Evolutionary conservation across 1,140 invertebrate genomes (phyloP).

Genomic region (Ephestia elutella): DNA sequence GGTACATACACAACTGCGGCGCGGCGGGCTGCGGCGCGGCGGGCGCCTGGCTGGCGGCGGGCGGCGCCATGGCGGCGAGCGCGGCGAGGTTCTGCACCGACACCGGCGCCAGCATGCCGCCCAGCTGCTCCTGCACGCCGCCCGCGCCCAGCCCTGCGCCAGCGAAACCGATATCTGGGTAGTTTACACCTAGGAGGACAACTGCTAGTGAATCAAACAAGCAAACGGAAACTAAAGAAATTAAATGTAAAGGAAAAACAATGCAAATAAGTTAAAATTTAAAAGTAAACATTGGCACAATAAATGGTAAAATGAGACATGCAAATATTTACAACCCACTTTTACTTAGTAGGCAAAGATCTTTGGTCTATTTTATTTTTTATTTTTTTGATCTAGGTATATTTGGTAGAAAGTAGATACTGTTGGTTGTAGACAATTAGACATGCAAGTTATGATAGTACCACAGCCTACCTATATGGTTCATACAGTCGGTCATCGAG

Average conservation of each 20-base stretch:
- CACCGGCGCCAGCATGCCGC: slow-evolving; percentile 82
- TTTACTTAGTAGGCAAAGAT: too few species aligned
- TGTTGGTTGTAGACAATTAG: too few species aligned
- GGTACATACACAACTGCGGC: slow-evolving; percentile 45
- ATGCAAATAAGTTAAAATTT: neutral
- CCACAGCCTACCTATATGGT: too few species aligned
- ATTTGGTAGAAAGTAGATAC: too few species aligned
- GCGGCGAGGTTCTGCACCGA: slow-evolving; percentile 93
- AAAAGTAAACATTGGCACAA: too few species aligned
- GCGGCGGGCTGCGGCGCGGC: slow-evolving; percentile 67
- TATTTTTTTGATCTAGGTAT: too few species aligned
- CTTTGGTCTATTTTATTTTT: too few species aligned
- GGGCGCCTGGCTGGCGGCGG: slow-evolving; percentile 71
- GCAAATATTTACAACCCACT: too few species aligned
- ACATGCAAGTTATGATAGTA: too few species aligned
- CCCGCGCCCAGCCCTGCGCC: slow-evolving; percentile 72
- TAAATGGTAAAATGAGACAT: too few species aligned
- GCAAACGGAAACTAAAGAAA: slow-evolving; percentile 20
- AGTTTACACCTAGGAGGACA: slow-evolving; percentile 60
- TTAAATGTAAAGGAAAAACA: slow-evolving; percentile 6
- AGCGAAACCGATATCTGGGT: slow-evolving; percentile 70
- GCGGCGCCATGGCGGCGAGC: slow-evolving; percentile 88
- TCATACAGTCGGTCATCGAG: too few species aligned
- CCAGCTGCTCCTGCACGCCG: slow-evolving; percentile 72
- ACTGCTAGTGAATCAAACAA: slow-evolving; percentile 21